Evolutionary conservation across 2,888 invertebrate genomes (phyloP).

Genomic region (Vandiemenella viatica): DNA sequence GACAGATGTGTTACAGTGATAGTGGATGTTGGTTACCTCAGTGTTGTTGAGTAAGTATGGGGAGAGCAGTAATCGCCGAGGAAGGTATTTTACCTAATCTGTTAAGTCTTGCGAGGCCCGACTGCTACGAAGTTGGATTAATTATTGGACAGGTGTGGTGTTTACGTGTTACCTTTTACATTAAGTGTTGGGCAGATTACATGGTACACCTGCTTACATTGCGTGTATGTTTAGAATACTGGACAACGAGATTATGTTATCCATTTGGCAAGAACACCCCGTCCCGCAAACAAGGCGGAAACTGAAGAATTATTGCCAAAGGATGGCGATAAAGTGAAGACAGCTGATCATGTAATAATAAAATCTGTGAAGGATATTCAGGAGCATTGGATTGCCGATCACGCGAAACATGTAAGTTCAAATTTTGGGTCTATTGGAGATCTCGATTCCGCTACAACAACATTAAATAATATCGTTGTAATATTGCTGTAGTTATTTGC

Average conservation of each 20-base stretch:
- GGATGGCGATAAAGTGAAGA: conserved; percentile 26
- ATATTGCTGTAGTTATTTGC: too few relatives aligned
- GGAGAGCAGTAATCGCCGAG: conserved; percentile 52
- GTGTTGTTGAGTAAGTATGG: conserved; percentile 33
- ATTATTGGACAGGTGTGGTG: conserved; percentile 63
- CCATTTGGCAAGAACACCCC: conserved; percentile 65
- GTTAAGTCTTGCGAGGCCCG: conserved; percentile 43
- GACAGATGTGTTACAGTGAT: too few relatives aligned
- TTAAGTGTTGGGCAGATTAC: too few relatives aligned
- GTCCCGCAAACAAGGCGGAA: conserved; percentile 32
- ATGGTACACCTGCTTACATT: too few relatives aligned
- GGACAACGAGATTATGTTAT: conserved; percentile 57
- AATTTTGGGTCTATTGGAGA: too few relatives aligned
- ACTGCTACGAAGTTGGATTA: conserved; percentile 52
- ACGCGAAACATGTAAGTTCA: conserved; percentile 53
- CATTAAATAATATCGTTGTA: too few relatives aligned
- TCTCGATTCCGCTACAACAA: too few relatives aligned
- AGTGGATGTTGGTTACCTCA: too few relatives aligned
- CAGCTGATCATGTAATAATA: conserved; percentile 28
- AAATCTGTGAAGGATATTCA: conserved; percentile 41
- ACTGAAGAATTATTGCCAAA: too few relatives aligned
- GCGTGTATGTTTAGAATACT: conserved; percentile 39
- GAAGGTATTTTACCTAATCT: conserved; percentile 53
- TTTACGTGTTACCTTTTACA: too few relatives aligned
- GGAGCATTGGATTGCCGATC: conserved; percentile 58